Base-by-base conservation (phyloP, 2,113 vertebrate species). In the Ciconia stormi region DNA sequence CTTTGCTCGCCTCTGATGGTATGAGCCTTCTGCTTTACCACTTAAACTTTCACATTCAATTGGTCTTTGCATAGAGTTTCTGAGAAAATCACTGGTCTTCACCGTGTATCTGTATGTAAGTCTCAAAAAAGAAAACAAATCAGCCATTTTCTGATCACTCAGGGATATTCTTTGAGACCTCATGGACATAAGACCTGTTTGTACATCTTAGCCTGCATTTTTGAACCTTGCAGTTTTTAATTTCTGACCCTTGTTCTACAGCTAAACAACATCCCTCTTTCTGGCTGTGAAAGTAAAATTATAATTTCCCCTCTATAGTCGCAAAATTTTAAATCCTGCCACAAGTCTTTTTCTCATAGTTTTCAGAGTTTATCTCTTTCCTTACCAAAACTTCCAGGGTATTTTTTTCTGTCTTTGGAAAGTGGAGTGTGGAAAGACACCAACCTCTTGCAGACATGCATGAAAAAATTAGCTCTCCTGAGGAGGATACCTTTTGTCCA, bases 191-290 rank as follows among this genome's bases (percentile, higher is more conserved):
- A 56, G 13, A 40, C 1, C 1, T 42, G 77, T 52, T 27, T 70
- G 22, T 87, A 12, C 5, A 46, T 21, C 13, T 73, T 69, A 62
- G 13, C 15, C 4, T 73, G 23, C 12, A 16, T 52, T 80, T 81
- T 63, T 85, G 10, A 90, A 55, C 22, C 17, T 40, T 23, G 4
- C 1, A 42, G 8, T 12, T 53, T 52, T 77, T 32, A 3, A 61
- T 56, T 92, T 82, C 36, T 88, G 44, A 26, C 19, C 9, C 2
- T 74, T 1, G 1, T 36, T 76, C 65, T 4, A 15, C 32, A 21
- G 9, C n/a, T 73, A 46, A 93, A 47, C 4, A 62, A 63, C 0
- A 0, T 19, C 18, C 4, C 6, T 63, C 38, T 74, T 3, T 62
- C 22, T 20, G 55, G 7, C 12, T 66, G 21, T 59, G 62, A 59